These are phyloP conservation scores for Lithobius niger DNA, from an alignment of 1,140 invertebrate genomes.

Conservation along the genomic window DNA sequence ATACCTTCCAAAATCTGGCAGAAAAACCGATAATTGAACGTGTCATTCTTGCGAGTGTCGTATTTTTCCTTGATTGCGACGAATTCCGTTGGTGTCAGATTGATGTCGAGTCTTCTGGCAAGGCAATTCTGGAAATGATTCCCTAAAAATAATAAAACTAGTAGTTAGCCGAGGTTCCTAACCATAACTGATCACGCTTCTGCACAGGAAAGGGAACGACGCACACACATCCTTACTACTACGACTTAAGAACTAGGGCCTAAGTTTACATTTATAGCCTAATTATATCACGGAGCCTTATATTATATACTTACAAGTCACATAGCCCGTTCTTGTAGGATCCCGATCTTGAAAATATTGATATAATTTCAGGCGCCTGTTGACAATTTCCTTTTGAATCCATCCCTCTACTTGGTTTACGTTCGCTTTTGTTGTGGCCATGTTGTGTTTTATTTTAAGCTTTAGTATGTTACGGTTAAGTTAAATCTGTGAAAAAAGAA, in stretches of 20 bases:
- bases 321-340: neutral
- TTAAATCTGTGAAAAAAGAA: too few relatives aligned
- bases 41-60: slow-evolving; percentile 3
- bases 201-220: too few relatives aligned
- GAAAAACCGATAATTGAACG: slow-evolving; percentile 6
- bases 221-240: too few relatives aligned
- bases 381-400: neutral
- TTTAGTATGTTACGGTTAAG: too few relatives aligned
- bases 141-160: slow-evolving; percentile 4
- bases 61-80: slow-evolving; percentile 3
- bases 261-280: too few relatives aligned
- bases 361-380: neutral
- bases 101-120: neutral
- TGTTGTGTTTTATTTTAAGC: too few relatives aligned
- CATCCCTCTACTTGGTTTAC: neutral
- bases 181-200: too few relatives aligned
- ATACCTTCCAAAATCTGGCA: neutral
- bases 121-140: neutral
- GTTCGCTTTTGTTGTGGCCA: neutral
- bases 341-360: slow-evolving; percentile 2
- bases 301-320: neutral
- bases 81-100: neutral
- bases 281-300: too few relatives aligned
- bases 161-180: neutral
- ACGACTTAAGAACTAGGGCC: too few relatives aligned